Base-by-base conservation (phyloP, 2,888 invertebrate species). In the Cephus rjabovi region DNA sequence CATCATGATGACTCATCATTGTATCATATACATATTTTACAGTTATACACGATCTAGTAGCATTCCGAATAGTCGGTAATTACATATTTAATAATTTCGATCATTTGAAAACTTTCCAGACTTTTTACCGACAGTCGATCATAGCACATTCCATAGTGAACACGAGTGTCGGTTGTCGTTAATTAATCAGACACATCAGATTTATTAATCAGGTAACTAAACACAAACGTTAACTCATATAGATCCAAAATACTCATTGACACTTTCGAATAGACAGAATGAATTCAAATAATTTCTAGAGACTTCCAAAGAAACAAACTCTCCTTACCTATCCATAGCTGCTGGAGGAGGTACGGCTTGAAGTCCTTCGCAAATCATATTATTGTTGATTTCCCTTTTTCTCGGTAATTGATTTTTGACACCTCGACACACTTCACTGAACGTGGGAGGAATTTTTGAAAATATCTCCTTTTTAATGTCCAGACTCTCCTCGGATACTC, bases 391-490 rank as follows among this genome's bases (percentile, higher is more conserved):
- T 23, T 56, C 56, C 56, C 6, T 56, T 23, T 9, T 56, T 9
- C 23, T 15, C 56, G 23, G 23, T 9, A 56, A 23, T 23, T 56
- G 56, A 56, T 15, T 75, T 69, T 76, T 74, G 75, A 75, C 77
- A 79, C 83, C 76, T 79, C 83, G 86, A 80, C 84, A 86, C 84
- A 87, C 87, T 84, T 89, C 86, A 83, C 85, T 86, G 83, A 85
- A 88, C 76, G 86, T 87, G 69, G 85, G 84, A 75, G 37, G 76
- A 88, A 89, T 89, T 84, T 85, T 86, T 74, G 56, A 56, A 56
- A 56, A 23, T 56, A 6, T 56, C 23, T 23, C 23, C 9, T 23
- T 23, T 6, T 56, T 23, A 56, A 23, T 56, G 56, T 23, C 6
- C 9, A 15, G 6, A 56, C 15, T 56, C 56, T 23, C 9, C 56